Base-by-base conservation (phyloP, 2,113 vertebrate species). In the Apodemus sylvaticus region DNA sequence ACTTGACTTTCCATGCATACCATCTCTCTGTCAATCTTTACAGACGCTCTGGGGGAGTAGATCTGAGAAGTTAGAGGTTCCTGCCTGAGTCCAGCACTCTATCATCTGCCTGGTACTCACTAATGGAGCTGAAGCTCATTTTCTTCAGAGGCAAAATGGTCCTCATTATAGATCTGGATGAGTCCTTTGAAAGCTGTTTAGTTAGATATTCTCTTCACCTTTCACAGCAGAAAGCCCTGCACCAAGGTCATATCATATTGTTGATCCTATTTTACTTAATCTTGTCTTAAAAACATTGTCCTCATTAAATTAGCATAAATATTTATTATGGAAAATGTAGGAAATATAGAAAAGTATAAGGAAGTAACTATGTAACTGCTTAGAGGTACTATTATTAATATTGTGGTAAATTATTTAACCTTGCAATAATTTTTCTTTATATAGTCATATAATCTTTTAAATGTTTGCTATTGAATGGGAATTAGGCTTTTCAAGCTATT, bases 241-340 rank as follows among this genome's bases (percentile, higher is more conserved):
- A 86, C 87, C 66, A 96, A 94, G 20, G 53, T 95, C 76, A 94
- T 31, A 60, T 95, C 76, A 94, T 31, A 60, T 68, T 55, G 88
- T 92, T 53, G 83, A 96, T 45, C 48, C 90, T 53, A 62, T 90
- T 94, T 93, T 36, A 24, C 55, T n/a, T 26, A 93, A 94, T 94
- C 78, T 91, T 86, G 31, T 71, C 39, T 93, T 62, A 93, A 79
- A n/a, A 91, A 74, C 34, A 14, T 83, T 96, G 94, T 88, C 34
- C 62, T 90, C 83, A 90, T 76, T 96, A 91, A 82, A 91, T 93
- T 12, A 8, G 74, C 58, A 17, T 51, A 85, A 36, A 24, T 91
- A 3, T 68, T 78, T 89, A 89, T 95, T 95, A 92, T 7, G 81
- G 48, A 91, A 96, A 93, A 81, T 29, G 7, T 83, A 83, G 36